A percentile compares a stretch with the other conserved stretches of the same genome.
Conservation (phyloP, 2,797 vertebrate species). For the Lithobates pipiens region DNA sequence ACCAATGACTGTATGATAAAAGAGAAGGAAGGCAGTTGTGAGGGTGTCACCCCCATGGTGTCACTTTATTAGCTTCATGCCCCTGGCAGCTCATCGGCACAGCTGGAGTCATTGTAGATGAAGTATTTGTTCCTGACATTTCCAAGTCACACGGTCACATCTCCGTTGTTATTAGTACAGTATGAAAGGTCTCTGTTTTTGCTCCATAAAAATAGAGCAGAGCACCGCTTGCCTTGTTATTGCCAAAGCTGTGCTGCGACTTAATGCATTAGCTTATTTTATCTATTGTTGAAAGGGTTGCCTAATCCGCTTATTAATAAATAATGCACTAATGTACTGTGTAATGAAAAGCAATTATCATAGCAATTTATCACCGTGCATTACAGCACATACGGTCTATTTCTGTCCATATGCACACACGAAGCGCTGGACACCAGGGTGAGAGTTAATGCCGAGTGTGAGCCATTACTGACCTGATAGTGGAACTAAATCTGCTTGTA, state of each 20-base stretch:
- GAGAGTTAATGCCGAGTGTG: not conserved
- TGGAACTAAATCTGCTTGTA: not conserved
- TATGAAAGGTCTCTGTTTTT: not conserved
- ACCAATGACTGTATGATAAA: too few relatives aligned
- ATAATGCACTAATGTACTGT: slow-evolving; percentile 33
- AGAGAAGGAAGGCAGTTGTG: too few relatives aligned
- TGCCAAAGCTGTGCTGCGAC: not conserved
- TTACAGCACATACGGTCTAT: not conserved
- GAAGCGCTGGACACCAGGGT: not conserved
- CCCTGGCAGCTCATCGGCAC: too few relatives aligned
- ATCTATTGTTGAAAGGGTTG: slow-evolving; percentile 11
- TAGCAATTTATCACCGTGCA: slow-evolving; percentile 25
- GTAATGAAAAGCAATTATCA: slow-evolving; percentile 51
- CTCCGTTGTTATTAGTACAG: not conserved
- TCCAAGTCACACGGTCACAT: not conserved
- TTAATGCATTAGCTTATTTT: not conserved
- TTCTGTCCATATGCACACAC: not conserved
- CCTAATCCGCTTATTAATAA: slow-evolving; percentile 43
- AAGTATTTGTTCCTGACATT: not conserved
- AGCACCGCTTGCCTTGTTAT: not conserved
- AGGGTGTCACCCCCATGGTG: too few relatives aligned
- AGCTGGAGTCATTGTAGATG: too few relatives aligned
- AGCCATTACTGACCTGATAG: not conserved
- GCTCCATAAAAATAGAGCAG: not conserved
- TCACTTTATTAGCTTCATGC: too few relatives aligned